Evolutionary conservation across 2,797 vertebrate genomes (phyloP).

Genomic region (Eptatretus atami): DNA sequence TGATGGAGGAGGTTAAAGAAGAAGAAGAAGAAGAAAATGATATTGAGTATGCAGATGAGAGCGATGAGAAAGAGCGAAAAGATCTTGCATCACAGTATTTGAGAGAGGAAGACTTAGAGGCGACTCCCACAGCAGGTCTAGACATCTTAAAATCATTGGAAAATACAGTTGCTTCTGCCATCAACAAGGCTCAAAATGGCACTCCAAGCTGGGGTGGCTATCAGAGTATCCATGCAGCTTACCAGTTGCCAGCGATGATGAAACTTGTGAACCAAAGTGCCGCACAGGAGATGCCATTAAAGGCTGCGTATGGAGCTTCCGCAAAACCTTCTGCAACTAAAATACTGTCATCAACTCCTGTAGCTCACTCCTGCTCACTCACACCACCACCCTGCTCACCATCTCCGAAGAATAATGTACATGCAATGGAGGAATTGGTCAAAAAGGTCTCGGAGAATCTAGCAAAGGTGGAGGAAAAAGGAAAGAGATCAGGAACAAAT

Average conservation of each 20-base stretch:
- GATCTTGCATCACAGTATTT: constrained; percentile 55
- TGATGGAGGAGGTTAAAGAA: constrained; percentile 7
- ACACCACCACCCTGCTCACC: constrained; percentile 54
- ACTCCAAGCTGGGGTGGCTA: constrained; percentile 90
- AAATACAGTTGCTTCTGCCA: constrained; percentile 76
- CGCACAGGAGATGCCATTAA: constrained; percentile 21
- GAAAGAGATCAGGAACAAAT: constrained; percentile 28
- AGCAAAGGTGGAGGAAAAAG: constrained; percentile 1
- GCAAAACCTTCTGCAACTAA: constrained; percentile 16
- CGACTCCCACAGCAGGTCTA: constrained; percentile 53
- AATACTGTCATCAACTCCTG: constrained; percentile 17
- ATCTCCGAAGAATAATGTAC: constrained; percentile 57
- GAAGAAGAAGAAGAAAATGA: constrained; percentile 26
- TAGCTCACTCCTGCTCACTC: constrained; percentile 18
- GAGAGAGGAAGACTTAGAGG: constrained; percentile 70
- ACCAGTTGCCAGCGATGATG: constrained; percentile 53
- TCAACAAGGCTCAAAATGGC: constrained; percentile 91
- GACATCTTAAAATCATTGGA: constrained; percentile 85
- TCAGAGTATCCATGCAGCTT: constrained; percentile 86
- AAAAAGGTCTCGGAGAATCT: constrained; percentile 78
- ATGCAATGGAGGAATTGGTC: constrained; percentile 83
- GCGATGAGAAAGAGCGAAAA: constrained; percentile 12
- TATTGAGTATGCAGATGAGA: constrained; percentile 14
- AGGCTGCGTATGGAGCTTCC: constrained; percentile 31
- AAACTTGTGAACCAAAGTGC: constrained; percentile 14